Base-by-base conservation (phyloP, 2,888 invertebrate species). In the Ormyrus pomaceus region DNA sequence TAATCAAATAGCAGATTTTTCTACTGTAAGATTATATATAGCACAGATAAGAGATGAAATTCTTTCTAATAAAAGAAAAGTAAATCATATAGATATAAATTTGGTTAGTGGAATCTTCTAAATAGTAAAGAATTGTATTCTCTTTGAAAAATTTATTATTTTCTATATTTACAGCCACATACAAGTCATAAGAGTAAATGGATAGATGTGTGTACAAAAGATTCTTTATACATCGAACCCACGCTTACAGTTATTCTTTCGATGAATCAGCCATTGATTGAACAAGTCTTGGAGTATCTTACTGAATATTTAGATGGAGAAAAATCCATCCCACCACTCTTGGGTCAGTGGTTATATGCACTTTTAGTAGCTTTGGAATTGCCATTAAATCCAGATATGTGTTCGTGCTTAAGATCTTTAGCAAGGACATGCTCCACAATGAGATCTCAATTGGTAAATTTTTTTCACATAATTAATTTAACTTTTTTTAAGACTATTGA, bases 321-420 rank as follows among this genome's bases (percentile, higher is more conserved):
- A 77, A 87, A 88, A 51, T 90, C 89, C 13, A 91, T 94, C 81
- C 86, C 91, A 51, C 87, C 91, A n/a, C 86, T 90, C 76, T 88
- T 93, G 84, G 95, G 95, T 46, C 92, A 92, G 87, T 96, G 96
- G 96, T 91, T 95, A 46, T 95, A 95, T 91, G 93, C 95, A 0
- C 90, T 95, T 68, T 87, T 96, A 68, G 92, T 93, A 6, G 93
- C 93, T 82, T 89, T 94, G 55, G 93, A 94, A 86, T 92, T 93
- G 81, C 95, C 96, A 0, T 89, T 95, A 8, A 91, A 93, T 64
- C 94, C 95, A 2, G 94, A 95, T 80, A 93, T 93, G n/a, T 93
- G 93, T 87, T 93, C 94, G 59, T 91, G 93, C 80, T 88, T 96
- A 68, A 92, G 96, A 83, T 91, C 92, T 62, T 89, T 96, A 82